These are phyloP conservation scores for Monopis laevigella DNA, from an alignment of 2,888 invertebrate species.

Conservation along the genomic window DNA sequence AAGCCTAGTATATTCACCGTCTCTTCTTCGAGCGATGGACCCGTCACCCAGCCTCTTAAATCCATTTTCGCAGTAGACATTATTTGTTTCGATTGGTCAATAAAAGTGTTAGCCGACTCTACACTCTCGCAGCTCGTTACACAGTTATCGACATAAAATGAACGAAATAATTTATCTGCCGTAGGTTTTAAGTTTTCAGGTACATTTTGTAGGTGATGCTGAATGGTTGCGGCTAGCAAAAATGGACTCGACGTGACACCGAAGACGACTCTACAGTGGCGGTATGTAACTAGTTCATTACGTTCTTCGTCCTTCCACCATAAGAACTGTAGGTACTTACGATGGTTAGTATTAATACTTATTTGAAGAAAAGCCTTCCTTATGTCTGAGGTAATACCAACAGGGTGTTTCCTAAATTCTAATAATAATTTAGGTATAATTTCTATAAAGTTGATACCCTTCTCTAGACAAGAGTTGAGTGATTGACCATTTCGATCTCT, in stretches of 20 bases:
- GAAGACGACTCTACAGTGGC: constrained; percentile 11
- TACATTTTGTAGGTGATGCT: not conserved
- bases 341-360: constrained; percentile 20
- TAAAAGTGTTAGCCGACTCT: not conserved
- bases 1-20: not conserved
- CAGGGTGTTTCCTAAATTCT: constrained; percentile 18
- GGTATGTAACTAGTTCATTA: not conserved
- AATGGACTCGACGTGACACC: constrained; percentile 7
- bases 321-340: constrained; percentile 25
- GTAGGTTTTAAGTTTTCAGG: not conserved
- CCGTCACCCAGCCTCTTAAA: constrained; percentile 5
- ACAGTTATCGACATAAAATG: constrained; percentile 8
- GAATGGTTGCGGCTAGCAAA: not conserved
- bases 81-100: not conserved
- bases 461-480: constrained; percentile 25
- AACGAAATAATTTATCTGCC: not conserved
- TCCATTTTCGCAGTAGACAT: constrained; percentile 1
- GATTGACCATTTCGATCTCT: constrained; percentile 19
- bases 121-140: constrained; percentile 1
- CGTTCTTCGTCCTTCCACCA: constrained; percentile 17
- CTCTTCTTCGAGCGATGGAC: not conserved
- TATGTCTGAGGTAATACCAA: constrained; percentile 25
- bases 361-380: constrained; percentile 28
- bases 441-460: constrained; percentile 25
- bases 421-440: constrained; percentile 19